Evolutionary conservation across 2,113 vertebrate genomes (phyloP), one percentile per base, ranked within the genome.

Genomic region (Nycticebus coucang): DNA sequence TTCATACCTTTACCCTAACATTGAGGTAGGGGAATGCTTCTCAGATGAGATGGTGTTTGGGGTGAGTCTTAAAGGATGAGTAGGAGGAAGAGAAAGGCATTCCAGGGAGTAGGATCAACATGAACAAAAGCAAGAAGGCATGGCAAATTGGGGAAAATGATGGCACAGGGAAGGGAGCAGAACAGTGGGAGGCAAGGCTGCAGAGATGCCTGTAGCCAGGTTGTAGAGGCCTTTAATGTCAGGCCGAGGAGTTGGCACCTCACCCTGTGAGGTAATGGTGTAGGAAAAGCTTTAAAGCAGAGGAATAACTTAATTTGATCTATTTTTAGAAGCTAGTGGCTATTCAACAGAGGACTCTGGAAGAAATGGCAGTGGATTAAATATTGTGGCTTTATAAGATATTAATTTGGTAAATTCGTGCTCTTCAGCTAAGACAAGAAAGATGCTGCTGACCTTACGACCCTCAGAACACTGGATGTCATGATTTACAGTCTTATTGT

Each of bases 381-480:
- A 84, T 91, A 19, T 82, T 86, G 30, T 91, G 83, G 37, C 83
- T 89, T 90, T 95, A 24, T 90, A 87, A 94, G 83, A 68, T 77
- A 60, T 5, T 88, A 80, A 85, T 81, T 91, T 19, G 45, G 35
- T 87, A 82, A 80, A 35, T 86, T 68, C 75, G 57, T 85, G 33
- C 55, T 87, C 72, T 83, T 94, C 68, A 77, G 26, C 9, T n/a
- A 60, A 93, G 55, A 64, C n/a, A 66, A 81, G 83, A 89, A 93
- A 55, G 57, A 45, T 90, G 68, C 30, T 82, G 6, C 55, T 64
- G 45, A 60, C 28, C 55, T 62, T 79, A 50, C 59, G 78, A 30
- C 30, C 53, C n/a, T 87, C 21, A 82, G 64, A 17, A 35, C n/a
- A 37, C n/a, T 80, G 35, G 4, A 82, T 68, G 33, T 88, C 78